A percentile compares a stretch with the other conserved stretches of the same genome.
Conservation (phyloP, 37 sponge, comb jelly and placozoan genomes). For the Cladorhizidae sp. region DNA sequence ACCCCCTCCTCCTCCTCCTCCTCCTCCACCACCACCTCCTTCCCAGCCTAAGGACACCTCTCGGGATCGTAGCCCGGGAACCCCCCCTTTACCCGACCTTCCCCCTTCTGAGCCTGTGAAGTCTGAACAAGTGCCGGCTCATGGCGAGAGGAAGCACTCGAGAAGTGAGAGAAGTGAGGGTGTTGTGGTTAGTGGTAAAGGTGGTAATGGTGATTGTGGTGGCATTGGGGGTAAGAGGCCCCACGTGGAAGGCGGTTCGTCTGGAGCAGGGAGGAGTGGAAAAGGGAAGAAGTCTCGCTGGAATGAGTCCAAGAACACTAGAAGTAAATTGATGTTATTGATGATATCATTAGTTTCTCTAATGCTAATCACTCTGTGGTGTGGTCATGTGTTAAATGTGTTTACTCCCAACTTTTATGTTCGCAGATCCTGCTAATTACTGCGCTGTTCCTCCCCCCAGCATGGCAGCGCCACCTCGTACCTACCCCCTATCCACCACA, state of each 20-base stretch:
- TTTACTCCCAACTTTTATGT: not conserved
- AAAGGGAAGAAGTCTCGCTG: not conserved
- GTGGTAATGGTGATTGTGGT: not conserved
- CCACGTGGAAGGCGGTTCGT: not conserved
- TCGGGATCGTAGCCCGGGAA: slow-evolving; percentile 4
- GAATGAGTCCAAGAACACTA: not conserved
- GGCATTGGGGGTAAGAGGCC: not conserved
- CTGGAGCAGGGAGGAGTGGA: not conserved
- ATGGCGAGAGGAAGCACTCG: not conserved
- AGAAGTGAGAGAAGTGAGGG: not conserved
- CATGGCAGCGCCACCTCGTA: not conserved
- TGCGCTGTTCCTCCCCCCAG: not conserved
- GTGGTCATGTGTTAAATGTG: too few species aligned
- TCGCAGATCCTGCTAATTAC: not conserved
- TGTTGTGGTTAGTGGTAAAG: not conserved
- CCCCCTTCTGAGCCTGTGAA: not conserved
- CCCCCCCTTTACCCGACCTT: slow-evolving; percentile 13
- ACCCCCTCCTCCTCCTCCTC: not conserved
- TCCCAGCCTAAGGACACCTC: too few species aligned
- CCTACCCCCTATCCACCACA: not conserved
- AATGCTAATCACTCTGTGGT: too few species aligned
- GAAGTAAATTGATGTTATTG: not conserved
- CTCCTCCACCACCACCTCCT: not conserved
- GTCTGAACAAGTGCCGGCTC: not conserved
- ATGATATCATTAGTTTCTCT: not conserved